Evolutionary conservation across 2,888 invertebrate genomes (phyloP).

Genomic region (Lamproptera curius): DNA sequence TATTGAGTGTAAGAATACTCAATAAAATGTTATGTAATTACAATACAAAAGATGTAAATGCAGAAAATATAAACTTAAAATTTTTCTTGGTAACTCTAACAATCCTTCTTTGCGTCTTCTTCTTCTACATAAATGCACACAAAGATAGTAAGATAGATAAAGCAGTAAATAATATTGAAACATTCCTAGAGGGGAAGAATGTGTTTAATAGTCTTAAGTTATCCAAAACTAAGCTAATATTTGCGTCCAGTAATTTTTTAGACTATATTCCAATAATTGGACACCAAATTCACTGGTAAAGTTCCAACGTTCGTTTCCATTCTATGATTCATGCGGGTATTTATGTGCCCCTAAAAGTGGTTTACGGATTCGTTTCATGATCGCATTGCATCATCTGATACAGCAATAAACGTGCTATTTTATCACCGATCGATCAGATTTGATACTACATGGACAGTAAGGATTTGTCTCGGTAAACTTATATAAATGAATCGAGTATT

Average conservation of each 20-base stretch:
- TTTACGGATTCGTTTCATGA: conserved; percentile 19
- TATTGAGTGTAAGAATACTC: too few relatives aligned
- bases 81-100: too few relatives aligned
- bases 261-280: conserved; percentile 2
- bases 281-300: conserved; percentile 9
- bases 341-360: conserved; percentile 15
- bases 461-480: neutral
- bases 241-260: too few relatives aligned
- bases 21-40: too few relatives aligned
- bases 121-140: neutral
- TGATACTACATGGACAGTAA: neutral
- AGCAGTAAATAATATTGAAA: too few relatives aligned
- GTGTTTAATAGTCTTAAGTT: too few relatives aligned
- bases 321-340: conserved; percentile 23
- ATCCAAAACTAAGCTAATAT: too few relatives aligned
- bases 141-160: too few relatives aligned
- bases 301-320: conserved; percentile 13
- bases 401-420: conserved; percentile 11
- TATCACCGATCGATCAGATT: conserved; percentile 7
- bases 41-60: too few relatives aligned
- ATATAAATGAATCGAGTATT: neutral
- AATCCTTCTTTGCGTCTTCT: too few relatives aligned
- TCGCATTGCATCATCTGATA: conserved; percentile 18
- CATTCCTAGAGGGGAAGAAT: too few relatives aligned
- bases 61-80: too few relatives aligned